A percentile compares a stretch with the other conserved stretches of the same genome.
phyloP scores from a whole-genome alignment of 2,113 vertebrate species.

The Tursiops truncatus region DNA sequence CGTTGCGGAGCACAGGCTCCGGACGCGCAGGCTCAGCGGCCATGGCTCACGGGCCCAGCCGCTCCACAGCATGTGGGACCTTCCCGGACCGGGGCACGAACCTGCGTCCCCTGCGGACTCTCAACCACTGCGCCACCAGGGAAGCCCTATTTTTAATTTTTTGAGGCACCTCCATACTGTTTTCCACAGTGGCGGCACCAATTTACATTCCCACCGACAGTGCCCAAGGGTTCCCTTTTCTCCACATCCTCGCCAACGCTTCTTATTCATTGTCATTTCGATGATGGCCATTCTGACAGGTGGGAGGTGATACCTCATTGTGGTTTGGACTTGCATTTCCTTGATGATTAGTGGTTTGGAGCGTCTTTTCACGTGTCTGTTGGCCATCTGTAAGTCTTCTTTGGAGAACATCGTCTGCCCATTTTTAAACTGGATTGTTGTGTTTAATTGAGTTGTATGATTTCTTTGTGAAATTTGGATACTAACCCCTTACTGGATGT shows the following conservation, averaged over 20 bases:
- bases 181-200: neutral
- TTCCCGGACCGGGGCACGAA: no score
- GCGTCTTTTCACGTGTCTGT: neutral
- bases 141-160: neutral
- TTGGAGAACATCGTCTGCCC: neutral
- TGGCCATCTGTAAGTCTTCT: neutral
- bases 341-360: neutral
- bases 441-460: neutral
- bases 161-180: neutral
- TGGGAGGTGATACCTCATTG: neutral
- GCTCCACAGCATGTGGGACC: no score
- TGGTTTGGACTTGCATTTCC: neutral
- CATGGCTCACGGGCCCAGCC: no score
- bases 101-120: no score
- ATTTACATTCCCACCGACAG: neutral
- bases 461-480: neutral
- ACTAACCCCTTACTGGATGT: neutral
- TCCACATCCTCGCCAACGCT: neutral
- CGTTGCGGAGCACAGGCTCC: no score
- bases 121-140: no score
- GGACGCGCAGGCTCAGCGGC: no score
- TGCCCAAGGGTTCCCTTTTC: no score
- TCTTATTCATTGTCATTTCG: neutral
- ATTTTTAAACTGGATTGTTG: neutral
- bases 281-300: neutral